These are phyloP conservation scores for Deladenus siricidicola DNA, from an alignment of 2,888 invertebrate species.

Conservation along the genomic window DNA sequence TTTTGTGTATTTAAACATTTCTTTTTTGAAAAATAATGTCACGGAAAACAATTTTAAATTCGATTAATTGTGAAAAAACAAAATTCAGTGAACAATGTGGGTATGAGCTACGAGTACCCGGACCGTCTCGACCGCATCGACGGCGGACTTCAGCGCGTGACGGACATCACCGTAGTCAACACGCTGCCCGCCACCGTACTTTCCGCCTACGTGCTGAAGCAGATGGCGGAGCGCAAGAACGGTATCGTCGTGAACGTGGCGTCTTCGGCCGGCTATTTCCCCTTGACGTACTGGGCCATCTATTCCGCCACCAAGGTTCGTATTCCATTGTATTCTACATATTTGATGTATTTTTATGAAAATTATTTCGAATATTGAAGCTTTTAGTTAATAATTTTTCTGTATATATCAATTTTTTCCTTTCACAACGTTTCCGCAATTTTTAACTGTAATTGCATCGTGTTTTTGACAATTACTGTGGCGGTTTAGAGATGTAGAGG, in stretches of 20 bases:
- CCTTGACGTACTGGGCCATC: constrained; percentile 62
- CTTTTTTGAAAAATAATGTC: too few species aligned
- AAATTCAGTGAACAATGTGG: constrained; percentile 75
- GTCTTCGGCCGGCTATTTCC: constrained; percentile 71
- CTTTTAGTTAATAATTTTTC: too few species aligned
- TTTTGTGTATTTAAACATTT: too few species aligned
- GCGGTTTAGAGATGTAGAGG: too few species aligned
- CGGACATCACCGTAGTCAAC: constrained; percentile 66
- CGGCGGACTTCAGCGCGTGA: constrained; percentile 40
- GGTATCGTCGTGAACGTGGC: constrained; percentile 84
- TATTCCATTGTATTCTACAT: too few species aligned
- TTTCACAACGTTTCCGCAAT: too few species aligned
- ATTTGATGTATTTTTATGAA: too few species aligned
- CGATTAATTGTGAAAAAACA: constrained; percentile 16
- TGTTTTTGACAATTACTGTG: too few species aligned
- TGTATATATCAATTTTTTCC: too few species aligned
- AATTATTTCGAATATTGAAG: too few species aligned
- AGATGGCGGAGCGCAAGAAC: constrained; percentile 70
- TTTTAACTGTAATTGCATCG: too few species aligned
- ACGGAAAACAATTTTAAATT: background rate
- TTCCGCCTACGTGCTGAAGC: constrained; percentile 74
- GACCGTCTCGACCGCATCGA: constrained; percentile 57
- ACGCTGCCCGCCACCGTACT: constrained; percentile 72
- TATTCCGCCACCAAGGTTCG: constrained; percentile 81
- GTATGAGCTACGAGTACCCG: constrained; percentile 74